These are phyloP conservation scores for Hycleus phaleratus DNA, from an alignment of 1,140 invertebrate species.

Conservation along the genomic window DNA sequence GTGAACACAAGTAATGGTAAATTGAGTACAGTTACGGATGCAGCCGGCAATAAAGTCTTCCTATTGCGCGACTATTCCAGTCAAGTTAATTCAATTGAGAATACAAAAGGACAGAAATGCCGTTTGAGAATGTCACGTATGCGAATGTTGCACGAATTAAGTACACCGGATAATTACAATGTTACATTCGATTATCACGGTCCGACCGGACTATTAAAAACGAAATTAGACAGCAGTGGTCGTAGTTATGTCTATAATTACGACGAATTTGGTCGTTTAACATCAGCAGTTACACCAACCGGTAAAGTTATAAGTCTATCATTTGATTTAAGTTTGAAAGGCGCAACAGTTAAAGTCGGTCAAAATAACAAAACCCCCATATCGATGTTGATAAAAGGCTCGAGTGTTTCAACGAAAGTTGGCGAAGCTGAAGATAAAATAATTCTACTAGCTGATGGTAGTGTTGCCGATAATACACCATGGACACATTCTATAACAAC, in stretches of 20 bases:
- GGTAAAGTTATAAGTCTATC: slow-evolving; percentile 78
- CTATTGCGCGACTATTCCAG: slow-evolving; percentile 80
- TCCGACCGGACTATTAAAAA: slow-evolving; percentile 78
- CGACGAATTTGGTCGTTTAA: slow-evolving; percentile 87
- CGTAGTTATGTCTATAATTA: slow-evolving; percentile 91
- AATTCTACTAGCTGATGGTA: slow-evolving; percentile 71
- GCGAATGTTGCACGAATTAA: slow-evolving; percentile 80
- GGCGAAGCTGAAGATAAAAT: slow-evolving; percentile 75
- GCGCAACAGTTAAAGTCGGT: slow-evolving; percentile 75
- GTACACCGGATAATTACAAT: slow-evolving; percentile 85
- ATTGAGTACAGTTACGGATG: slow-evolving; percentile 83
- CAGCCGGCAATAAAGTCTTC: slow-evolving; percentile 89
- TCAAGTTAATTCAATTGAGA: slow-evolving; percentile 88
- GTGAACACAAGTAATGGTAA: slow-evolving; percentile 95
- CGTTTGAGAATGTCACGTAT: slow-evolving; percentile 80
- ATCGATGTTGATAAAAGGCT: slow-evolving; percentile 80
- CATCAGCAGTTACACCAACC: slow-evolving; percentile 84
- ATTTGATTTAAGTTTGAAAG: slow-evolving; percentile 82
- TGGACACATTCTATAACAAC: slow-evolving; percentile 79
- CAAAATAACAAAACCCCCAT: slow-evolving; percentile 75
- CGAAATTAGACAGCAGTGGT: slow-evolving; percentile 82
- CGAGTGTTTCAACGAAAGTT: slow-evolving; percentile 69
- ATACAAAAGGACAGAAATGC: slow-evolving; percentile 89
- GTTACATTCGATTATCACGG: slow-evolving; percentile 90
- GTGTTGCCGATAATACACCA: slow-evolving; percentile 67